Evolutionary conservation across 2,888 invertebrate species (phyloP).

Genomic region (Hypena proboscidalis): DNA sequence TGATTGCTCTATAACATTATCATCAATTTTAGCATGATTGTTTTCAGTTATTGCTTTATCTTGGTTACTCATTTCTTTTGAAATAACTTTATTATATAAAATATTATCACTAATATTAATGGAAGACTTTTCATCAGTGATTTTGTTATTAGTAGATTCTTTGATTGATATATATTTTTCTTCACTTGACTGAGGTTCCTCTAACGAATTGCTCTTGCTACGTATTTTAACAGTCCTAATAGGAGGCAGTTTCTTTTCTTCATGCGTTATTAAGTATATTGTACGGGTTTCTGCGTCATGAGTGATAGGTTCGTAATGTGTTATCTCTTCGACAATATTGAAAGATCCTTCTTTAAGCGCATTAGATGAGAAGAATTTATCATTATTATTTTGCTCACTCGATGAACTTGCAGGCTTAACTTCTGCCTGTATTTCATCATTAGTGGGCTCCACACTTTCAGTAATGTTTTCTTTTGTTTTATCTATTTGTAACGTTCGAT

Average conservation of each 20-base stretch:
- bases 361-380: slow-evolving; percentile 63
- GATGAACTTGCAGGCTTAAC: slow-evolving; percentile 40
- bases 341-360: slow-evolving; percentile 56
- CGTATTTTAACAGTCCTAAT: slow-evolving; percentile 83
- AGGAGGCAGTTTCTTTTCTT: slow-evolving; percentile 88
- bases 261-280: slow-evolving; percentile 89
- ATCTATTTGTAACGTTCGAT: too few relatives aligned
- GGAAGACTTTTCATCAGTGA: slow-evolving; percentile 58
- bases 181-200: slow-evolving; percentile 49
- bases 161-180: slow-evolving; percentile 36
- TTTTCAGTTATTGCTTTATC: slow-evolving; percentile 13
- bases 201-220: slow-evolving; percentile 86
- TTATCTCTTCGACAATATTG: slow-evolving; percentile 66
- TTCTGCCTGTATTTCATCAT: slow-evolving; percentile 22
- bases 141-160: slow-evolving; percentile 51
- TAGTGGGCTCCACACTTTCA: slow-evolving; percentile 4
- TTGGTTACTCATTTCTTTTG: slow-evolving; percentile 12
- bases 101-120: slow-evolving; percentile 41
- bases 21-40: not conserved
- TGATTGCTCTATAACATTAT: not conserved
- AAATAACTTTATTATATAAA: slow-evolving; percentile 27
- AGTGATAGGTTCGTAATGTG: slow-evolving; percentile 57
- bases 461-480: slow-evolving; percentile 4
- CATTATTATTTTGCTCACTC: slow-evolving; percentile 76
- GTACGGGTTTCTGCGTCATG: slow-evolving; percentile 72